Evolutionary conservation across 2,888 invertebrate genomes (phyloP), one percentile per base, ranked within the genome.

Genomic region (Marasmarcha lunaedactyla): DNA sequence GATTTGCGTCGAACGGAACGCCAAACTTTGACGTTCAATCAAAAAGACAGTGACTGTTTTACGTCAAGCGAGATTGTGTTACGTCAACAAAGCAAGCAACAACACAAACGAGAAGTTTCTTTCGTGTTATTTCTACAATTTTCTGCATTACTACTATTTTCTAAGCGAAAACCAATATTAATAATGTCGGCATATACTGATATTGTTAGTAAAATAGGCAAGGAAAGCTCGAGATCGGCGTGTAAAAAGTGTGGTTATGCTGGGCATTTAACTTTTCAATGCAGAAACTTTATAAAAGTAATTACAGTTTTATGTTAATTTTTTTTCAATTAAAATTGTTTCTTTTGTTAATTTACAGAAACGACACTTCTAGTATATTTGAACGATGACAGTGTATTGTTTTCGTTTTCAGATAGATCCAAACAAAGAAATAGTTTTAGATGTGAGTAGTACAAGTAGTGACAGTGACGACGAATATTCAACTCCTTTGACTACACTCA

Each of bases 201-300:
- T 55, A 57, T 77, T 48, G 66, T 72, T 3, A 73, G 63, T 54
- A 81, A 74, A 62, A 61, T 76, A 36, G 91, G 90, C 47, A 93
- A 93, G 65, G 92, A 90, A 52, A 86, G 87, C 15, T 83, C 89
- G n/a, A 84, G 94, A 35, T 91, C 94, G 13, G 94, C 96, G 0
- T 97, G 97, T 66, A 95, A 93, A 67, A 96, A 95, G 74, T 97
- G 97, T 84, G 97, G 97, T 50, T 97, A 97, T 74, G 93, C 95
- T 45, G 97, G 97, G 1, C 97, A 98, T 71, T 85, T 98, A 54
- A 97, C 98, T 10, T 97, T 92, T 70, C 97, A 98, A 66, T 98
- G 97, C 62, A 85, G 97, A 54, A 98, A 98, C 72, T 97, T 97
- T 69, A 89, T 97, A 42, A 94, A 96, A 86, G 87, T 87, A 76